phyloP scores from a whole-genome alignment of 2,888 invertebrate genomes.

The Ochlodes sylvanus region DNA sequence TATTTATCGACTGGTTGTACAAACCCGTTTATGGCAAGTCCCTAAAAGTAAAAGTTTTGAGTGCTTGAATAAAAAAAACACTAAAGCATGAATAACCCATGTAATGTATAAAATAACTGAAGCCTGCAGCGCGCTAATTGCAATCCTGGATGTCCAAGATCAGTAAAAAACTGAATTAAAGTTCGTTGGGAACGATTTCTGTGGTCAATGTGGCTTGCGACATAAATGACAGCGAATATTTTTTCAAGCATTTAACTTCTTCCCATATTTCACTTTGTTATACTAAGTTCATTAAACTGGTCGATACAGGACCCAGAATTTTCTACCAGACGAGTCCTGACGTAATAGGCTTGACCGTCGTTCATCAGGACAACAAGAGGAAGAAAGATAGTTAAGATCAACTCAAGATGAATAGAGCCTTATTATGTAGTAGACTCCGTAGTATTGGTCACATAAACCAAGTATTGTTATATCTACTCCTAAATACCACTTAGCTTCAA shows the following conservation, averaged over 20 bases:
- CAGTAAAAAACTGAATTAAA: constrained; percentile 56
- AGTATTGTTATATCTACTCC: neutral
- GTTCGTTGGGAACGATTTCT: constrained; percentile 56
- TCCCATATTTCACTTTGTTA: constrained; percentile 19
- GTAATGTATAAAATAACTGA: constrained; percentile 44
- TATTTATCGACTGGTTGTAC: neutral
- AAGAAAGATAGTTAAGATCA: no score
- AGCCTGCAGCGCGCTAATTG: constrained; percentile 47
- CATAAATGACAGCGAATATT: constrained; percentile 48
- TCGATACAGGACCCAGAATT: no score
- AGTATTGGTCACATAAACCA: neutral
- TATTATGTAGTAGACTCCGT: neutral
- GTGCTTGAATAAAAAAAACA: constrained; percentile 48
- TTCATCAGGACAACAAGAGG: no score
- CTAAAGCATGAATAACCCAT: constrained; percentile 50
- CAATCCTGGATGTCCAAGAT: constrained; percentile 36
- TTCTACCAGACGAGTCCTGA: no score
- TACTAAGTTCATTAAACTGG: neutral
- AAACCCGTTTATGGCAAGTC: constrained; percentile 50
- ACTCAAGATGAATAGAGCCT: no score
- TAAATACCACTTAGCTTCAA: neutral
- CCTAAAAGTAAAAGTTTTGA: constrained; percentile 69
- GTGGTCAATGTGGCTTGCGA: constrained; percentile 53
- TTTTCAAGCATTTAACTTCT: constrained; percentile 28
- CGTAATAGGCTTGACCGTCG: no score